Evolutionary conservation across 2,797 vertebrate genomes (phyloP).

Genomic region (Danio choprae): DNA sequence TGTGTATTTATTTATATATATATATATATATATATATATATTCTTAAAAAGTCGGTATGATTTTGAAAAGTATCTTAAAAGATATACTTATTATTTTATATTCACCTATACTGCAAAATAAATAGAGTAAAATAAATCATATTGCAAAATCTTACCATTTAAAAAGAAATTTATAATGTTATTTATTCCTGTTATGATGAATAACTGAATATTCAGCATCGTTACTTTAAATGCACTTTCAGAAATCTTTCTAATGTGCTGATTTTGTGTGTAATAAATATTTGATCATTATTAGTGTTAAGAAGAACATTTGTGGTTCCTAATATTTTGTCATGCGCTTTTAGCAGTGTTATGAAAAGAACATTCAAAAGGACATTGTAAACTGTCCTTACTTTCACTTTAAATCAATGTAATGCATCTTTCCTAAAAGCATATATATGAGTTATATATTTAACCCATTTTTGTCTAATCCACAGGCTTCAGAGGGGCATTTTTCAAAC

Average conservation of each 20-base stretch:
- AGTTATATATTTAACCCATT: neutral
- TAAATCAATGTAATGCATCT: neutral
- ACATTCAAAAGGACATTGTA: neutral
- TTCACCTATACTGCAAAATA: no score
- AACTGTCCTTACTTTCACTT: neutral
- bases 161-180: no score
- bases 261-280: neutral
- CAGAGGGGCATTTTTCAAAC: constrained; percentile 27
- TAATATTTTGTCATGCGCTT: neutral
- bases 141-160: no score
- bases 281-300: neutral
- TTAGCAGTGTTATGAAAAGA: neutral
- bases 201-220: neutral
- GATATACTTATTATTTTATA: no score
- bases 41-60: no score
- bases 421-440: neutral
- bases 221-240: neutral
- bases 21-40: no score
- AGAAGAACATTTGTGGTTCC: neutral
- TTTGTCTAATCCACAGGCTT: constrained; percentile 21
- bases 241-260: constrained; percentile 7
- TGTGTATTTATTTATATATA: no score
- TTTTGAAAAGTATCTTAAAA: no score
- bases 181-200: neutral
- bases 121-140: no score